These are phyloP conservation scores for Apogon talboti DNA, from an alignment of 2,797 vertebrate species.

Conservation along the genomic window DNA sequence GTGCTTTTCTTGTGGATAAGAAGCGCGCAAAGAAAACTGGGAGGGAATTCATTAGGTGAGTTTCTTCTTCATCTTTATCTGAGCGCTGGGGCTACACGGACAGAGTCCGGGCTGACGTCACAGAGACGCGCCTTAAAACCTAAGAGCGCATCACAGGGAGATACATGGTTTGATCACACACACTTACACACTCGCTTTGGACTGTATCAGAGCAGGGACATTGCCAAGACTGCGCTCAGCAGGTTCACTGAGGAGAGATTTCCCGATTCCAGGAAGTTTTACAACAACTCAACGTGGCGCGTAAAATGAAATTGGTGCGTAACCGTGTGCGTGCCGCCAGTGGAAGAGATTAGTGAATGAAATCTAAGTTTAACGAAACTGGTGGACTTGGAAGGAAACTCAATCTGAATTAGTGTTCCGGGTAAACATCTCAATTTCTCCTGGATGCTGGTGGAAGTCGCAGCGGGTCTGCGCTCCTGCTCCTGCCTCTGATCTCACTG, in stretches of 20 bases:
- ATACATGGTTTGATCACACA: constrained; percentile 63
- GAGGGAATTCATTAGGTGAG: constrained; percentile 67
- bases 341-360: constrained; percentile 33
- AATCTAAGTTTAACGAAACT: neutral
- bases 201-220: constrained; percentile 34
- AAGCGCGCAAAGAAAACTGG: constrained; percentile 44
- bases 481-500: constrained; percentile 41
- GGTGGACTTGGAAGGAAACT: constrained; percentile 17
- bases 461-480: constrained; percentile 39
- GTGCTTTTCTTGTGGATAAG: constrained; percentile 33
- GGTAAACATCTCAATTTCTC: constrained; percentile 15
- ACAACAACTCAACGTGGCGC: constrained; percentile 22
- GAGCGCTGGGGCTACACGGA: constrained; percentile 25
- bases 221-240: constrained; percentile 24
- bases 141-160: constrained; percentile 69
- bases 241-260: neutral
- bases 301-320: constrained; percentile 60
- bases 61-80: constrained; percentile 60
- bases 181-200: constrained; percentile 29
- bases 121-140: constrained; percentile 75
- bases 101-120: constrained; percentile 73
- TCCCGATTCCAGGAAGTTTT: constrained; percentile 35
- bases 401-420: constrained; percentile 27
- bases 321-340: constrained; percentile 38
- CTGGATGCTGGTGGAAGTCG: constrained; percentile 68